Percentiles rank a stretch among this genome's conserved stretches.
These are phyloP conservation scores for Hapalemur alaotrensis DNA, from an alignment of 2,797 vertebrate species.

Conservation along the genomic window DNA sequence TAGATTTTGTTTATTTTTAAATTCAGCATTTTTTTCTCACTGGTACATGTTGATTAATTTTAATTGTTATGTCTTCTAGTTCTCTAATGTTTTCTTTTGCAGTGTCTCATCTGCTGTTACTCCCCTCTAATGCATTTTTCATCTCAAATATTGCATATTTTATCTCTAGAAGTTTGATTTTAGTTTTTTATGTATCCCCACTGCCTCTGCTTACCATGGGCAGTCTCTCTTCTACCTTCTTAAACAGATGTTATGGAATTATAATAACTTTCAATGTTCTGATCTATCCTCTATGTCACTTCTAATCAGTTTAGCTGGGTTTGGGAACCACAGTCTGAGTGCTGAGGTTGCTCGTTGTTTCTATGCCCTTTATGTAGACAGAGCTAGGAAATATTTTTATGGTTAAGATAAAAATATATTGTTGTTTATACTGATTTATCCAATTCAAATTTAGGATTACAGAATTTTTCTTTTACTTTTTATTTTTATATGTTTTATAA, in stretches of 20 bases:
- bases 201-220: rapidly evolving
- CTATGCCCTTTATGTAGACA: neutral
- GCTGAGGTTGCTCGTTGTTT: neutral
- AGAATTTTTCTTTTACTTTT: neutral
- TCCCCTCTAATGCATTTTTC: rapidly evolving
- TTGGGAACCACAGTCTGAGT: neutral
- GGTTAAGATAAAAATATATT: neutral
- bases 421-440: neutral
- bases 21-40: neutral
- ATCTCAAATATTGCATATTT: too few relatives aligned
- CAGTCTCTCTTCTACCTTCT: neutral
- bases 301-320: neutral
- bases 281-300: neutral
- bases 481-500: neutral
- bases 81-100: neutral
- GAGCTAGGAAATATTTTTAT: neutral
- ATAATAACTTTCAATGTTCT: rapidly evolving
- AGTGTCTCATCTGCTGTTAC: too few relatives aligned
- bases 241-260: rapidly evolving
- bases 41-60: neutral
- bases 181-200: rapidly evolving
- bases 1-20: neutral
- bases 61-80: neutral
- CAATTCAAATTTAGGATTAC: neutral
- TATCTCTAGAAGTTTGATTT: neutral